Evolutionary conservation across 37 sponge, comb jelly and placozoan genomes (phyloP).

Genomic region (Halichondria panicea): DNA sequence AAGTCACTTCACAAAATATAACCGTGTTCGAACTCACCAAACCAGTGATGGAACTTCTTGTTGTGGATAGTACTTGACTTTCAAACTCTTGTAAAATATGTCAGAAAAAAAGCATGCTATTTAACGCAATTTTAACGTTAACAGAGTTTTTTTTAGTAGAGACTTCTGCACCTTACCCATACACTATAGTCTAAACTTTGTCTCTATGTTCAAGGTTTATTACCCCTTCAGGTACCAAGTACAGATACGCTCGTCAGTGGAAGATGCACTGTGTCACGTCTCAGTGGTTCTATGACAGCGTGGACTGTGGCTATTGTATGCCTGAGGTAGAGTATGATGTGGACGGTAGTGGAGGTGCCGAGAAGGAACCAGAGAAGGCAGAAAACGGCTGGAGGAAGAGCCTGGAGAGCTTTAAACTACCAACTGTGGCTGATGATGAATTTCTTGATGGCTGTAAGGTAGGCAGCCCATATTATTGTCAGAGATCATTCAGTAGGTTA

Average conservation of each 20-base stretch:
- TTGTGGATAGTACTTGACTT: too few relatives aligned
- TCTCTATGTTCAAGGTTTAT: too few relatives aligned
- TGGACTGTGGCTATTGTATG: slow-evolving; percentile 56
- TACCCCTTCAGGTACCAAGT: slow-evolving; percentile 80
- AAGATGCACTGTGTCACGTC: slow-evolving; percentile 49
- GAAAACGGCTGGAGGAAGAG: slow-evolving; percentile 28
- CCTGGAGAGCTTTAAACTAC: slow-evolving; percentile 34
- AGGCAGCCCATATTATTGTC: not conserved
- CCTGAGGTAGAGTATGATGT: slow-evolving; percentile 63
- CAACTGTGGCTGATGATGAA: not conserved
- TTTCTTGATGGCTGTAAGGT: slow-evolving; percentile 71
- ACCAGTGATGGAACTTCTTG: too few relatives aligned
- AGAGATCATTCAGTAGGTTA: too few relatives aligned
- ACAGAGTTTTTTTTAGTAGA: too few relatives aligned
- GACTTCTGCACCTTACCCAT: too few relatives aligned
- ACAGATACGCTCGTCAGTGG: slow-evolving; percentile 81
- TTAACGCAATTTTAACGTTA: too few relatives aligned
- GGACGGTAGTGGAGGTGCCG: not conserved
- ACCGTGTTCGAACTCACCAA: too few relatives aligned
- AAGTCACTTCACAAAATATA: too few relatives aligned
- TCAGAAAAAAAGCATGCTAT: too few relatives aligned
- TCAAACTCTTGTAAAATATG: too few relatives aligned
- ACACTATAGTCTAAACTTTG: too few relatives aligned
- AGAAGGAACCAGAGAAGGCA: not conserved
- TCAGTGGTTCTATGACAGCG: slow-evolving; percentile 78